Evolutionary conservation across 2,113 vertebrate genomes (phyloP), one percentile per base, ranked within the genome.

Genomic region (Dipodomys merriami): DNA sequence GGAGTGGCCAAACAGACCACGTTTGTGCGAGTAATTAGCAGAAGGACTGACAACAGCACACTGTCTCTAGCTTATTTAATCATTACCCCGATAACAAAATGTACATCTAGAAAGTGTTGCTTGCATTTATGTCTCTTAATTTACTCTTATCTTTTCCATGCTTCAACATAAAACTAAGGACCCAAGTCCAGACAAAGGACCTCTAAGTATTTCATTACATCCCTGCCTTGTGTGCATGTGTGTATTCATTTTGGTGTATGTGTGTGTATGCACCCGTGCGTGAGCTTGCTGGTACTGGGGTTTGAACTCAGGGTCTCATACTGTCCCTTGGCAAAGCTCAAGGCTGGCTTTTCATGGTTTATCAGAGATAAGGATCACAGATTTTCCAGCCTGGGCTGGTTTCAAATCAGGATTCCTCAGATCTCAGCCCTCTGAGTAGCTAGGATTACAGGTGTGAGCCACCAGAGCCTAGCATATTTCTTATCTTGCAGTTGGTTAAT

Each of bases 71-170:
- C 39, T 72, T 90, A 2, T 53, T 80, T 78, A 86, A 46, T 60
- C 23, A 23, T 71, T 84, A 78, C 69, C 25, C 86, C 20, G 83
- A n/a, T 83, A 39, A 68, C 62, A 86, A 89, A 95, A 44, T 2
- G 2, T 30, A 57, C 0, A 46, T 29, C 20, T 6, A 39, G 33
- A 67, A 10, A 53, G 15, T n/a, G 23, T 46, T 4, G 15, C 9
- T 23, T 46, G 3, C 23, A 15, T 27, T 57, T 4, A 1, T 2
- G 20, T 33, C 39, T 25, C 23, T 79, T 57, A 57, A 57, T 49
- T 49, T 49, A 15, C 11, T 35, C 9, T 65, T 13, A 44, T 12
- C 30, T 3, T 86, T 83, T 39, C 69, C 53, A 12, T 3, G 35
- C 39, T 79, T 35, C 33, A 49, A 46, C 82, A 33, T 4, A 27